Conservation (phyloP, 2,888 invertebrate species). For the Xanthia togata region DNA sequence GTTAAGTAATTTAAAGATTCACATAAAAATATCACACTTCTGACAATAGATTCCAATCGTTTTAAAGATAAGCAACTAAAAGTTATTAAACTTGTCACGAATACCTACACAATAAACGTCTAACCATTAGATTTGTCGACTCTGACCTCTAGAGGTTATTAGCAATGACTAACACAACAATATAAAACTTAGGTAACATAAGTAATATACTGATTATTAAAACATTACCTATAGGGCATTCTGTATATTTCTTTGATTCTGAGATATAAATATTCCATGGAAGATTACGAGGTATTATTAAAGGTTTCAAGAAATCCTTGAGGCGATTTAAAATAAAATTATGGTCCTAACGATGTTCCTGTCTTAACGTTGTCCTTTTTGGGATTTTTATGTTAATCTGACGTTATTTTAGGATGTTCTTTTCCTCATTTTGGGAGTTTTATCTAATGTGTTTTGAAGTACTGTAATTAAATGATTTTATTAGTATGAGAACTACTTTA, state of each 20-base stretch:
- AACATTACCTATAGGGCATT: background rate
- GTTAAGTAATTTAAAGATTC: background rate
- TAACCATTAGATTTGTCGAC: constrained; percentile 9
- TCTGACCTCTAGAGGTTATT: constrained; percentile 28
- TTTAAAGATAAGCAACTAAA: background rate
- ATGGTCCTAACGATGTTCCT: constrained; percentile 33
- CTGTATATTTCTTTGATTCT: constrained; percentile 37
- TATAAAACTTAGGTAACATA: constrained; percentile 12
- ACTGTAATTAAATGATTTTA: too few relatives aligned
- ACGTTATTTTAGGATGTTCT: background rate
- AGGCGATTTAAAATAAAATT: constrained; percentile 28
- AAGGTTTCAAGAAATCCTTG: constrained; percentile 33
- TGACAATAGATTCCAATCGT: background rate
- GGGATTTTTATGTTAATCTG: constrained; percentile 31
- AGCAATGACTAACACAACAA: constrained; percentile 31
- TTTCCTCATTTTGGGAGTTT: constrained; percentile 16
- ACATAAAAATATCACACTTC: background rate
- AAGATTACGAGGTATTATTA: constrained; percentile 22
- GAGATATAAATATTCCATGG: constrained; percentile 39
- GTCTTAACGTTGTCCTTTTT: constrained; percentile 37
- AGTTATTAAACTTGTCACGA: constrained; percentile 19
- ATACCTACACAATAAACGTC: background rate
- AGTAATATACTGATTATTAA: background rate
- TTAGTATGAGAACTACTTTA: background rate
- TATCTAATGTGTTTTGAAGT: constrained; percentile 25